Base-by-base conservation (phyloP, 2,888 invertebrate species). In the Doris montereyensis region DNA sequence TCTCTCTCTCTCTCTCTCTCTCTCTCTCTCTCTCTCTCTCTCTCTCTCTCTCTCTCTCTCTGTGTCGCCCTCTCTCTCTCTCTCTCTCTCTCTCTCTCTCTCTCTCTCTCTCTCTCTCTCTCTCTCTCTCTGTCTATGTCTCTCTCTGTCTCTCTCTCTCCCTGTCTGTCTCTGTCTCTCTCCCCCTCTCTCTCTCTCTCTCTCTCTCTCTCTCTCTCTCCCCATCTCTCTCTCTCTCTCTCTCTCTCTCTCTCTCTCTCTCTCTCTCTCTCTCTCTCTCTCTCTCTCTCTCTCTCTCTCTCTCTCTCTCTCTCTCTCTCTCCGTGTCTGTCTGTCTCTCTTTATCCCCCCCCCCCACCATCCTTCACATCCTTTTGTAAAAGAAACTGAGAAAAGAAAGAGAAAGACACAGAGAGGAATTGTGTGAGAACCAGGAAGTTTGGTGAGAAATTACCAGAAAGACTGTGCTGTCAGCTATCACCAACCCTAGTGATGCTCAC, bases 251-350 rank as follows among this genome's bases (percentile, higher is more conserved):
- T 21, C 8, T 72, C 2, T 62, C 26, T 32, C 2, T 30, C 34
- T 24, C n/a, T 58, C 62, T 58, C 30, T 58, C 28, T 62, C 62
- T 32, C 74, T 30, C 62, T 30, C 35, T 35, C 21, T 21, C 35
- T 62, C n/a, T 75, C 62, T 52, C 60, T 32, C 32, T 32, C 34
- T 10, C 62, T 35, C 62, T 35, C 34, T 35, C 34, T 32, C 28
- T 34, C 35, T n/a, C 24, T 28, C 3, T 62, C 62, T 21, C 28
- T 21, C 26, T 30, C 28, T 72, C 72, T 72, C 72, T 52, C 24
- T 72, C 57, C 26, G 26, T 52, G 24, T 72, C 72, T 72, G 52
- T 72, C 21, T 74, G 60, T 74, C 60, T 60, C 58, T 60, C 72
- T 52, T 21, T 24, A 8, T 73, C 41, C 24, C 57, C 28, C 52